Evolutionary conservation across 2,113 vertebrate genomes (phyloP), one percentile per base, ranked within the genome.

Genomic region (Vombatus ursinus): DNA sequence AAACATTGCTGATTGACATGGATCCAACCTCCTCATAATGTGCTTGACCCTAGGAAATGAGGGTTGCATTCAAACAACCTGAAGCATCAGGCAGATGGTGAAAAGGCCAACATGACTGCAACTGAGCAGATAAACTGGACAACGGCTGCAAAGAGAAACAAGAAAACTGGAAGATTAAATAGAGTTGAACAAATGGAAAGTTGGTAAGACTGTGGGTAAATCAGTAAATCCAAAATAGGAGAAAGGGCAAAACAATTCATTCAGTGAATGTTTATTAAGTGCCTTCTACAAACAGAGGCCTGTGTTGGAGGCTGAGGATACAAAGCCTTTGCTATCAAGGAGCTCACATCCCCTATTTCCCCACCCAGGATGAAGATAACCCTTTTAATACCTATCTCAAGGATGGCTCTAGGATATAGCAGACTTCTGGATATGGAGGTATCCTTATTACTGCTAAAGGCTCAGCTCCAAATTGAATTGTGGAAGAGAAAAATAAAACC

Each of bases 201-300:
- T 0, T 3, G 0, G 9, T 16, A 24, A 77, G 52, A 51, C 48
- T 25, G 3, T 0, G 11, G 49, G 6, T 3, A 8, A 90, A 90
- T 92, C 54, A 52, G 8, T 7, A 28, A n/a, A 4, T 8, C 24
- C 3, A 19, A 47, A 31, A 28, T 31, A 12, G 77, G 12, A 89
- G 52, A 0, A 1, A 19, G 0, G 7, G 0, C 28, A 50, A 93
- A 52, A 91, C 23, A 47, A 50, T 28, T 8, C 22, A 3, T 77
- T n/a, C 31, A 16, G 61, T 44, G 19, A 23, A 84, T 44, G 3
- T 68, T 44, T 44, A 84, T 44, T 44, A 22, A 84, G n/a, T 84
- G 16, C n/a, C 68, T 84, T n/a, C n/a, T 84, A 44, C 37, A 23
- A 44, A 77, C 5, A 84, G 7, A 84, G n/a, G 37, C 37, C 68